Percentiles rank a stretch among this genome's conserved stretches.
Evolutionary conservation across 2,888 invertebrate genomes (phyloP).

Genomic region (Altica lythri): DNA sequence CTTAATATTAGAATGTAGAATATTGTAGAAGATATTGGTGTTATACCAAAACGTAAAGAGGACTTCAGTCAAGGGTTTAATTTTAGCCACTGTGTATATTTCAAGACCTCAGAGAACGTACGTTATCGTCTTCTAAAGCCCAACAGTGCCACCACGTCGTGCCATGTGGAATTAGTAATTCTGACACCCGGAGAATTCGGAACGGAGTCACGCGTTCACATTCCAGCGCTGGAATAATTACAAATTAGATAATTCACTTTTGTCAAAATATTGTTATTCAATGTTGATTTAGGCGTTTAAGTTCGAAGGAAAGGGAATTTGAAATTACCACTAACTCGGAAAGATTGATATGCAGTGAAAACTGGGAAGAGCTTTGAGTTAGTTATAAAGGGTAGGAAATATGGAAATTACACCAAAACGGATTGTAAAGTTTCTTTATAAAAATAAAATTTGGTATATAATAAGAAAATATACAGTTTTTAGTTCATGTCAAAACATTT

Average conservation of each 20-base stretch:
- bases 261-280: constrained; percentile 37
- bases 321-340: constrained; percentile 1
- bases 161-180: constrained; percentile 33
- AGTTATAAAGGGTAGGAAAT: too few relatives aligned
- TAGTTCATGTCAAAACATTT: too few relatives aligned
- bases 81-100: constrained; percentile 8
- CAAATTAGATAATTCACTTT: constrained; percentile 39
- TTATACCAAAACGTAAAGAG: not conserved
- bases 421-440: too few relatives aligned
- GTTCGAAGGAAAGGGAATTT: constrained; percentile 2
- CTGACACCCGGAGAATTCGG: constrained; percentile 14
- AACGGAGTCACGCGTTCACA: constrained; percentile 15
- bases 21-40: too few relatives aligned
- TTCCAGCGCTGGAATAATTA: constrained; percentile 30
- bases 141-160: constrained; percentile 21
- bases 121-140: constrained; percentile 20
- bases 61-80: too few relatives aligned
- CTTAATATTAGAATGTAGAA: too few relatives aligned
- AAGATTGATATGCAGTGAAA: constrained; percentile 9
- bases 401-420: too few relatives aligned
- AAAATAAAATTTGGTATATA: too few relatives aligned
- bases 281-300: constrained; percentile 21
- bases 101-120: constrained; percentile 10
- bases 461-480: too few relatives aligned
- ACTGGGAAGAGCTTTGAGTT: too few relatives aligned